phyloP scores from a whole-genome alignment of 2,888 invertebrate genomes.

The Pyrocoelia pectoralis region DNA sequence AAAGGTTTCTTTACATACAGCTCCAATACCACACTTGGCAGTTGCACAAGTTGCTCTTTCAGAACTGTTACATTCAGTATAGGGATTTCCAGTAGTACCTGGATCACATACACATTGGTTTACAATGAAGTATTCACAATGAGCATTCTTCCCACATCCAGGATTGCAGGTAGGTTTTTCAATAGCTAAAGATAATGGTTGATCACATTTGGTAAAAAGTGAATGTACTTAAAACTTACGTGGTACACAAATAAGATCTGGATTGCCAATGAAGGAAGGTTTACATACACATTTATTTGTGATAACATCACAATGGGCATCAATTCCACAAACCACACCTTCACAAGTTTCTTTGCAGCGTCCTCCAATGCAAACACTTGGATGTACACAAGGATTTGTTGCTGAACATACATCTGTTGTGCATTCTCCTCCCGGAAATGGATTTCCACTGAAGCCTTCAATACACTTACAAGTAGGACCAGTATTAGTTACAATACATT shows the following conservation, averaged over 20 bases:
- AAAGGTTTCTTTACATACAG: slow-evolving; percentile 79
- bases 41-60: slow-evolving; percentile 75
- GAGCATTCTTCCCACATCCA: slow-evolving; percentile 82
- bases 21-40: slow-evolving; percentile 78
- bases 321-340: slow-evolving; percentile 85
- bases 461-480: slow-evolving; percentile 91
- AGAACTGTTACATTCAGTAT: slow-evolving; percentile 78
- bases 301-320: slow-evolving; percentile 82
- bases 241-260: slow-evolving; percentile 89
- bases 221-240: too few species aligned
- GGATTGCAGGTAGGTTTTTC: slow-evolving; percentile 81
- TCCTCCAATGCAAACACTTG: slow-evolving; percentile 84
- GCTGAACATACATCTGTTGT: slow-evolving; percentile 82
- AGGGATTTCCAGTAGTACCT: slow-evolving; percentile 88
- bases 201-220: too few species aligned
- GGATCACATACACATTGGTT: slow-evolving; percentile 86
- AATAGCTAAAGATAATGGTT: slow-evolving; percentile 69
- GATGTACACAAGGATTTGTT: slow-evolving; percentile 77
- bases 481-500: slow-evolving; percentile 83
- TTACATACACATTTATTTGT: slow-evolving; percentile 88
- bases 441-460: slow-evolving; percentile 87
- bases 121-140: slow-evolving; percentile 82
- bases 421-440: slow-evolving; percentile 90
- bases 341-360: slow-evolving; percentile 90
- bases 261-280: slow-evolving; percentile 88